Evolutionary conservation across 2,797 vertebrate genomes (phyloP), one percentile per base, ranked within the genome.

Genomic region (Tokudaia muenninki): DNA sequence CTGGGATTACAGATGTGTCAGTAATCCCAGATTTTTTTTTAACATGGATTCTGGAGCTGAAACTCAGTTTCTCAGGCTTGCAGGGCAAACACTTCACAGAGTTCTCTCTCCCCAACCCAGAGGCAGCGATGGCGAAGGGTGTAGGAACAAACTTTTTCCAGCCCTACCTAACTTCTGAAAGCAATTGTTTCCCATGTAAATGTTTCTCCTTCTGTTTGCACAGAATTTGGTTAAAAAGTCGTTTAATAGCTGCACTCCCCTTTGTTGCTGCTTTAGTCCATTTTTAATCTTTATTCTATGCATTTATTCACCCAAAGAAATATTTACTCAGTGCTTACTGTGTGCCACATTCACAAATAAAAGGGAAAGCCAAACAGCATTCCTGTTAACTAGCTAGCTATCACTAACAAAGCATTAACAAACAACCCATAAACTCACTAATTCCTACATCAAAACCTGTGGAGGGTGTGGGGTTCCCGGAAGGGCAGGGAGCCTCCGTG

Each of bases 301-400:
- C 34, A 75, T 79, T 86, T 63, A 94, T 91, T 88, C 81, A 95
- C 26, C 31, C n/a, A 65, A 94, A 92, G 44, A 95, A 92, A 86
- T 82, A 81, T 72, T 78, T 93, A 84, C 44, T 47, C 81, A 59
- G 63, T 84, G n/a, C 50, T 86, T 70, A 87, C 84, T 78, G 61
- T 41, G 55, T 91, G 70, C 70, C 79, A 87, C 82, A 44, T 86
- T 87, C 67, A 90, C 78, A 82, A 96, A 82, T 8, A 59, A 84
- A 52, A 94, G 29, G 57, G 93, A 94, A 95, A 17, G 37, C 21
- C 52, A 93, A 55, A 13, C 63, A 80, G 29, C 22, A 14, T 41
- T 77, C 75, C n/a, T 92, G 37, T 67, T 92, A 82, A 37, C 81
- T 81, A 91, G 29, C 59, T 59, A 92, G 57, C 37, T n/a, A 78